A percentile compares a stretch with the other conserved stretches of the same genome.
These are phyloP conservation scores for Tachina grossa DNA, from an alignment of 2,888 invertebrate species.

Conservation along the genomic window DNA sequence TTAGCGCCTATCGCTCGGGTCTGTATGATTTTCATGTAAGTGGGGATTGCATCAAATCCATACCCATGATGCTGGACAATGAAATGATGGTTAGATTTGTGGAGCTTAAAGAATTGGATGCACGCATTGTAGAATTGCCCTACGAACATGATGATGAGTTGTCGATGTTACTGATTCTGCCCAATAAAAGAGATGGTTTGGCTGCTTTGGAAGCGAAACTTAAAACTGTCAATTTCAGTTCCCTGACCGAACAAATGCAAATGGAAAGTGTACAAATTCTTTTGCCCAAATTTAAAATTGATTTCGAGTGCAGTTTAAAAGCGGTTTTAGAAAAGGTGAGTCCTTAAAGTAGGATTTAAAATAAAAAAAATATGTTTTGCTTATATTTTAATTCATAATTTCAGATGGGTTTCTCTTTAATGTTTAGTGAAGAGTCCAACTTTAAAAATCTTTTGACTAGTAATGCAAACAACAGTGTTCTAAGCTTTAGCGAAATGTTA, in stretches of 20 bases:
- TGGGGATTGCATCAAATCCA: conserved; percentile 83
- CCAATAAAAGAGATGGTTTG: conserved; percentile 88
- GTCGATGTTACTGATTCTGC: conserved; percentile 90
- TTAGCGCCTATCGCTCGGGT: conserved; percentile 79
- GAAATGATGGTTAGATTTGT: conserved; percentile 84
- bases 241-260: conserved; percentile 84
- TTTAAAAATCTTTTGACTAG: conserved; percentile 86
- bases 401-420: conserved; percentile 88
- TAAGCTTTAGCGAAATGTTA: conserved; percentile 86
- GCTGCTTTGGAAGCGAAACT: conserved; percentile 86
- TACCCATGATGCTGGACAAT: conserved; percentile 85
- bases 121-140: conserved; percentile 88
- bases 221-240: conserved; percentile 84
- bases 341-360: background rate
- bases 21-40: conserved; percentile 82
- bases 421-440: conserved; percentile 86
- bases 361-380: background rate
- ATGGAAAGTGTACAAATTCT: conserved; percentile 85
- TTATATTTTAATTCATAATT: conserved; percentile 15
- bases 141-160: conserved; percentile 86
- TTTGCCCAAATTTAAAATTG: conserved; percentile 92
- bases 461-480: conserved; percentile 79
- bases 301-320: conserved; percentile 86
- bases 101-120: conserved; percentile 83
- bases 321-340: conserved; percentile 81